Conservation (phyloP, 2,113 vertebrate species). For the Nipponia nippon region DNA sequence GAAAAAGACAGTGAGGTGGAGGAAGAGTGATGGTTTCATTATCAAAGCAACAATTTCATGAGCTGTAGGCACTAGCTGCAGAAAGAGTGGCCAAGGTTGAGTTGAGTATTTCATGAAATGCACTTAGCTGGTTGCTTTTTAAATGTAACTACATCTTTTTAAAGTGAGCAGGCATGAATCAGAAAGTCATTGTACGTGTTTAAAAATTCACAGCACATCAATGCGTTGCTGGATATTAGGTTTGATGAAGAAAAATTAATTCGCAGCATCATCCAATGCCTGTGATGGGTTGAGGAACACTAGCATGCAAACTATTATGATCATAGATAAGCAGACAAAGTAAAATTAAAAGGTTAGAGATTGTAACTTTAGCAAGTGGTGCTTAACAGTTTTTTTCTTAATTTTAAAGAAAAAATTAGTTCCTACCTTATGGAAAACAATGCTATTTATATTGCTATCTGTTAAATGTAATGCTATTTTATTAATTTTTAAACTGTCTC, state of each 20-base stretch:
- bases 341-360: neutral
- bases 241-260: neutral
- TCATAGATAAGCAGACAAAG: neutral
- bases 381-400: neutral
- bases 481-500: slow-evolving; percentile 13
- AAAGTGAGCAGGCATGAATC: neutral
- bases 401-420: neutral
- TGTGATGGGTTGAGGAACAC: neutral
- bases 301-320: neutral
- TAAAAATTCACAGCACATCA: neutral
- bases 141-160: neutral
- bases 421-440: neutral
- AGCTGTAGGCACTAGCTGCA: neutral
- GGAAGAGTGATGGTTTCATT: neutral
- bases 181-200: neutral
- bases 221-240: neutral
- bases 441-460: neutral
- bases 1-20: neutral
- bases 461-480: neutral
- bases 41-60: neutral
- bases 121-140: neutral
- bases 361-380: neutral
- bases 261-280: neutral
- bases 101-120: neutral
- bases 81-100: neutral